Base-by-base conservation (phyloP, 2,797 vertebrate genomes). In the Sebastes paucispinis region DNA sequence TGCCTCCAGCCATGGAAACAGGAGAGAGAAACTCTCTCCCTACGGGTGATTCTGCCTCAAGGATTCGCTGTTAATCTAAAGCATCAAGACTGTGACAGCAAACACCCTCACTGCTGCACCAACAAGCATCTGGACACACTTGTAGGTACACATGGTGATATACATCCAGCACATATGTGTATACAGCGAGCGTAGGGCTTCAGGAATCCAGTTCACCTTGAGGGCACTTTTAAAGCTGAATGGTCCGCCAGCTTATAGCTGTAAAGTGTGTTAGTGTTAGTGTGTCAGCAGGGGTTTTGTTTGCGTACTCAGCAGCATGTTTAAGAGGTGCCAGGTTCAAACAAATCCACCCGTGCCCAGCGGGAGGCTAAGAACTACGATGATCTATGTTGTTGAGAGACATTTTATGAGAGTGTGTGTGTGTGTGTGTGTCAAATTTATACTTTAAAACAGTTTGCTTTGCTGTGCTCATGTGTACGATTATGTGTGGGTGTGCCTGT, bases 41-140 rank as follows among this genome's bases (percentile, higher is more conserved):
- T 34, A 25, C 0, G 29, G 81, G 79, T 5, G 3, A 75, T 10
- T 75, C 36, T 62, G 71, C 47, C 79, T 87, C 69, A 50, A 77
- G 74, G 77, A 78, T 76, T 79, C 6, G 6, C 69, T 29, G 85
- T 85, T 90, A 85, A 87, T 88, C 78, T 86, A 79, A 64, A 82
- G 71, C 85, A 84, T 84, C 85, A 74, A 80, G 75, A 80, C 82
- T 36, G 75, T 68, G 59, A 82, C 58, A 67, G 64, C 60, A 71
- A 79, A 81, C 67, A 69, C 59, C 66, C 63, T 80, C 70, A n/a
- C 16, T 8, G 54, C 86, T 54, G 69, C 31, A 73, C 72, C 84
- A 76, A 83, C 79, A 68, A 60, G 52, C 47, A 65, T n/a, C 3
- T 67, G 24, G 18, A 74, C 32, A 67, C 24, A 29, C 31, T 57